A percentile compares a stretch with the other conserved stretches of the same genome.
phyloP scores from a whole-genome alignment of 2,888 invertebrate genomes.

The Callosobruchus maculatus region DNA sequence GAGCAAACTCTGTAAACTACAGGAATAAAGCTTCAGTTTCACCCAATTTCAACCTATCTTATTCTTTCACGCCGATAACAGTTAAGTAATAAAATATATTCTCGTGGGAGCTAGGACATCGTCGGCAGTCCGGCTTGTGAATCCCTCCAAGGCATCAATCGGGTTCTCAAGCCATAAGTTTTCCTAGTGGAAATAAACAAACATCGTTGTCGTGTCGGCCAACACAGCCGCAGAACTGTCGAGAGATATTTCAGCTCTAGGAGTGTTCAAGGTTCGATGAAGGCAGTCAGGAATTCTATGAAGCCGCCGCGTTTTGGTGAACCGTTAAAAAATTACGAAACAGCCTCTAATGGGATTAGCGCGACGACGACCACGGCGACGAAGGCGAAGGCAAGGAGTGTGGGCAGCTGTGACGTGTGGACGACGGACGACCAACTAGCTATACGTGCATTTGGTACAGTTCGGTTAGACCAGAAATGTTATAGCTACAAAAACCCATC shows the following conservation, averaged over 20 bases:
- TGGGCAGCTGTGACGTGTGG: background rate
- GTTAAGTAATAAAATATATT: background rate
- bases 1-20: too few species aligned
- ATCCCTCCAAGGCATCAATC: background rate
- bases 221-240: conserved; percentile 8
- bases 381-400: background rate
- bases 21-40: too few species aligned
- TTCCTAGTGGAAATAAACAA: conserved; percentile 17
- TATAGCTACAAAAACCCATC: background rate
- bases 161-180: conserved; percentile 11
- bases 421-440: background rate
- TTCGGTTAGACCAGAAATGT: background rate
- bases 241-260: conserved; percentile 10
- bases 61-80: background rate
- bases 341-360: conserved; percentile 11
- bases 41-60: background rate
- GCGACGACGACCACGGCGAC: too few species aligned
- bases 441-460: background rate
- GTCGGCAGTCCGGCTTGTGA: background rate
- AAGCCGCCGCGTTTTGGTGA: conserved; percentile 12
- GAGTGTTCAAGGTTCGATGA: conserved; percentile 17
- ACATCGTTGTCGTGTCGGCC: conserved; percentile 4
- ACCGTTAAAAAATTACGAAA: conserved; percentile 17
- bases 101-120: background rate
- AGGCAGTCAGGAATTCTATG: conserved; percentile 17